Base-by-base conservation (phyloP, 2,113 vertebrate species). In the Megalops atlanticus region DNA sequence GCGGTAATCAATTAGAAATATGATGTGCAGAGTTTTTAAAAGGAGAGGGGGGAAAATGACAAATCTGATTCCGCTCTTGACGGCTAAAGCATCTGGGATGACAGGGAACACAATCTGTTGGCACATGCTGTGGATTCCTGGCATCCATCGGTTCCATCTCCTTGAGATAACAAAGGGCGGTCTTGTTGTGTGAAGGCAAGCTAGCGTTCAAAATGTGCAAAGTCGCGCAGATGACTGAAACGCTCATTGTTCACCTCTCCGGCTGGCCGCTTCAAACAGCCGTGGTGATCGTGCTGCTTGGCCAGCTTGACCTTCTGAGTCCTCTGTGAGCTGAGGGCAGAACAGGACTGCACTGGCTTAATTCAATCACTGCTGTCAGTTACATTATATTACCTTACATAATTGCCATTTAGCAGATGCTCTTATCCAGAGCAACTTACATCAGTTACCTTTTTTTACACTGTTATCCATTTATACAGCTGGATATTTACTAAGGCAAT, bases 161-260 rank as follows among this genome's bases (percentile, higher is more conserved):
- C 69, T 71, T 4, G 5, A 27, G 27, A 71, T 71, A 74, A 74
- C 71, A 74, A 74, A 74, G 33, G 33, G 35, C 18, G 3, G 35
- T 74, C 31, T 18, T 58, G 54, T 71, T 43, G 21, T 40, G 39
- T 27, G 24, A 74, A 27, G 40, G 39, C 39, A 74, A 40, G 39
- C 73, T 7, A 74, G 73, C 38, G 27, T 74, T 43, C 43, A n/a
- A 74, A 43, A 36, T n/a, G 12, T 68, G 31, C n/a, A 71, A 71
- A 33, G 69, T 33, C 31, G 2, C 16, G 31, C 31, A 71, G 69
- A 33, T 33, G 24, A 7, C 73, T 27, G 40, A 41, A 21, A 27
- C 38, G 14, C 18, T 41, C 73, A 43, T 74, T 43, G 39, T 74
- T 27, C 40, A 27, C 6, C 40, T 27, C 18, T 4, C 33, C 11